Evolutionary conservation across 2,797 vertebrate species (phyloP).

Genomic region (Carduelis carduelis): DNA sequence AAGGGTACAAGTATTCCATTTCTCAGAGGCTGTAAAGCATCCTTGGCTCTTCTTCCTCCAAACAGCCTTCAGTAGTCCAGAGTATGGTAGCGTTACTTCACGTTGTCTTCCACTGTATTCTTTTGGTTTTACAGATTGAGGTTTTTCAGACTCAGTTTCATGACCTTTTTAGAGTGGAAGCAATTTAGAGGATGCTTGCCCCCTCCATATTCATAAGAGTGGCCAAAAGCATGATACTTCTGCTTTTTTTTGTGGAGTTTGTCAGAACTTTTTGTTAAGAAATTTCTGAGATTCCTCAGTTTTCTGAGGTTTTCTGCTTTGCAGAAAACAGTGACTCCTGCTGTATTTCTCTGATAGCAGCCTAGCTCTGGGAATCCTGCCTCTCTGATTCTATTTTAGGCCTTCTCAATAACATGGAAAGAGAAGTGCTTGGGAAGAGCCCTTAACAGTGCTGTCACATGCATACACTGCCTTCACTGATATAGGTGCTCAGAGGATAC

Average conservation of each 20-base stretch:
- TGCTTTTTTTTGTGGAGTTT: neutral
- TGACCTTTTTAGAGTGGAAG: neutral
- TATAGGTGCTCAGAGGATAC: neutral
- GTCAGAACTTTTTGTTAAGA: neutral
- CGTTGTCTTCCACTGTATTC: neutral
- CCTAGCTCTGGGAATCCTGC: neutral
- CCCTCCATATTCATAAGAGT: neutral
- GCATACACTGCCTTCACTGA: neutral
- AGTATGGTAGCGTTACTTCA: neutral
- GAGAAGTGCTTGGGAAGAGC: neutral
- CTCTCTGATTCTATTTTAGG: neutral
- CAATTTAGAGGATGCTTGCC: neutral
- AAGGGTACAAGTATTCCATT: neutral
- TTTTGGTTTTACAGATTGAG: neutral
- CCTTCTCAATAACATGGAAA: neutral
- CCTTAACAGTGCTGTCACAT: neutral
- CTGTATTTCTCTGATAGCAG: neutral
- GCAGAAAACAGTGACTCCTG: neutral
- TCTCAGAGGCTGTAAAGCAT: neutral
- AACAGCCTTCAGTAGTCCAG: neutral
- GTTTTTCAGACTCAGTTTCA: neutral
- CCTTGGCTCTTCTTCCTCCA: neutral
- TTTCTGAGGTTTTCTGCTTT: neutral
- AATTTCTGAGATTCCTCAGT: neutral
- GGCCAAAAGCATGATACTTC: neutral